Percentiles rank a stretch among this genome's conserved stretches.
phyloP scores from a whole-genome alignment of 1,140 invertebrate species.

The Hyles euphorbiae region DNA sequence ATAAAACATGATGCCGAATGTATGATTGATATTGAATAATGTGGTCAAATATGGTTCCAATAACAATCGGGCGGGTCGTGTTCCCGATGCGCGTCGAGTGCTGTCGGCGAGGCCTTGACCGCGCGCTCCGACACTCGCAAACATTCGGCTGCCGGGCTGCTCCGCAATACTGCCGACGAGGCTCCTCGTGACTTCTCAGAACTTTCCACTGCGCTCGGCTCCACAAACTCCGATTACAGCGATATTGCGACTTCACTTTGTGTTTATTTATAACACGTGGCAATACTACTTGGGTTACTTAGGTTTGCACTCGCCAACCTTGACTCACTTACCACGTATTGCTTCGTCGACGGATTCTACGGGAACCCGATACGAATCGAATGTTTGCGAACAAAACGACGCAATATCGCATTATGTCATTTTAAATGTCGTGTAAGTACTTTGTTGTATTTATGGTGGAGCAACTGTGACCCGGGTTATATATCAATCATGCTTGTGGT shows the following conservation, averaged over 20 bases:
- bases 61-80: constrained; percentile 32
- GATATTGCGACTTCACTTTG: constrained; percentile 28
- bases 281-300: constrained; percentile 4
- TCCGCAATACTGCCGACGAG: constrained; percentile 24
- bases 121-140: constrained; percentile 22
- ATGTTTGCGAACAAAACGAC: no score
- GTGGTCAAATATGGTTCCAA: constrained; percentile 21
- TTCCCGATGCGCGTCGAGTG: constrained; percentile 43
- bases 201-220: constrained; percentile 26
- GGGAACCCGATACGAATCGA: not conserved
- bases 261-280: constrained; percentile 24
- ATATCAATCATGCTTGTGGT: constrained; percentile 18
- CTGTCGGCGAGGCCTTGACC: constrained; percentile 58
- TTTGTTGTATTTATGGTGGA: not conserved
- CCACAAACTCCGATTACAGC: constrained; percentile 39
- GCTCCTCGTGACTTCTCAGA: constrained; percentile 43
- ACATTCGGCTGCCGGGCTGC: constrained; percentile 16
- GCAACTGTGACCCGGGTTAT: not conserved
- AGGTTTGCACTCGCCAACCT: constrained; percentile 11
- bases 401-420: no score
- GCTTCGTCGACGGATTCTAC: not conserved
- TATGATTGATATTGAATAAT: constrained; percentile 1
- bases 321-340: constrained; percentile 2
- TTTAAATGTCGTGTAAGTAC: no score
- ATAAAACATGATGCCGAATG: constrained; percentile 1